Evolutionary conservation across 2,113 vertebrate species (phyloP).

Genomic region (Siniperca knerii): DNA sequence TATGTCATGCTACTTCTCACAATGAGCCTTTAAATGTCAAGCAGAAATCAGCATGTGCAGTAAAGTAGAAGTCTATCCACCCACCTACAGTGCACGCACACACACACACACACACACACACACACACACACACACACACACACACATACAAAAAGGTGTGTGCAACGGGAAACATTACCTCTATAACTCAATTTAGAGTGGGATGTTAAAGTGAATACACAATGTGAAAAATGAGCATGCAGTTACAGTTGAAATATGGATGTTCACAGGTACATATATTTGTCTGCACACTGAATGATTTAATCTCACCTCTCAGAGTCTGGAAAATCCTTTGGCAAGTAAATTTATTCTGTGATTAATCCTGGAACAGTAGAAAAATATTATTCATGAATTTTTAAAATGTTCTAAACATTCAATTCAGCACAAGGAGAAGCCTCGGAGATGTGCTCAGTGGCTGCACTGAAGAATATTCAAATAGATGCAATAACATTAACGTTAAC

Average conservation of each 20-base stretch:
- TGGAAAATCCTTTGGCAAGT: constrained; percentile 62
- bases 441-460: constrained; percentile 39
- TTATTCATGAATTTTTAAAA: constrained; percentile 71
- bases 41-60: constrained; percentile 53
- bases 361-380: constrained; percentile 65
- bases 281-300: constrained; percentile 79
- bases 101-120: constrained; percentile 16
- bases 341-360: constrained; percentile 80
- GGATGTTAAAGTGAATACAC: constrained; percentile 76
- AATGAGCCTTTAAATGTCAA: constrained; percentile 49
- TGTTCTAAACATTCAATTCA: constrained; percentile 65
- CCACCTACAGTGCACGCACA: constrained; percentile 31
- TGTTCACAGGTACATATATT: constrained; percentile 75
- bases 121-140: constrained; percentile 5
- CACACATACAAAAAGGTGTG: constrained; percentile 32
- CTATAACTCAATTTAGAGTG: constrained; percentile 76
- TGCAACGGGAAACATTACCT: constrained; percentile 59
- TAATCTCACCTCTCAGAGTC: constrained; percentile 76
- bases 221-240: constrained; percentile 78
- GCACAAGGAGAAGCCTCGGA: constrained; percentile 29
- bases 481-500: not conserved
- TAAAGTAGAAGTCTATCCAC: constrained; percentile 29
- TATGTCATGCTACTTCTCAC: constrained; percentile 40
- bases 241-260: constrained; percentile 80
- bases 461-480: constrained; percentile 60